Evolutionary conservation across 2,797 vertebrate species (phyloP).

Genomic region (Ptychadena robeensis): DNA sequence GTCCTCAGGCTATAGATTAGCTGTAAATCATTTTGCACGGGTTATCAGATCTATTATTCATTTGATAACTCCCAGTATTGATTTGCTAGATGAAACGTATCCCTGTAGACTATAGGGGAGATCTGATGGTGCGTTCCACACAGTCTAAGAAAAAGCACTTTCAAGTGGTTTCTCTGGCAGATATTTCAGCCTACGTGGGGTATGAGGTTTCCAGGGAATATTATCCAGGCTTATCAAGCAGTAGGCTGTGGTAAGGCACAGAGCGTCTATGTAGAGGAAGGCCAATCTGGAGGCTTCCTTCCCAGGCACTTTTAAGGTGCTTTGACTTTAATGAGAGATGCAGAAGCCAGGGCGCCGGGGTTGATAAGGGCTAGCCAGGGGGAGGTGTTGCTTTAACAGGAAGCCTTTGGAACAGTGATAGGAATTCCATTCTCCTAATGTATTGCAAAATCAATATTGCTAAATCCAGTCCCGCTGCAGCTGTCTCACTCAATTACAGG

Average conservation of each 20-base stretch:
- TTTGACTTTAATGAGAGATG: slow-evolving; percentile 9
- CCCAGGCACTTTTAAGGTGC: neutral
- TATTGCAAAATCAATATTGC: neutral
- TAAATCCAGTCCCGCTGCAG: slow-evolving; percentile 28
- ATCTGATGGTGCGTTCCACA: neutral
- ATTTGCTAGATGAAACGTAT: neutral
- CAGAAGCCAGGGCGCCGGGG: slow-evolving; percentile 42
- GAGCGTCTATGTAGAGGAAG: too few relatives aligned
- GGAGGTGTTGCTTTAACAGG: slow-evolving; percentile 59
- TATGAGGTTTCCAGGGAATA: neutral
- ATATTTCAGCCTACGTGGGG: neutral
- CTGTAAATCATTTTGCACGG: neutral
- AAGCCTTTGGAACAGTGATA: slow-evolving; percentile 68
- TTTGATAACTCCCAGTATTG: neutral
- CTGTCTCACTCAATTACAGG: slow-evolving; percentile 62
- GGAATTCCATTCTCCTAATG: slow-evolving; percentile 18
- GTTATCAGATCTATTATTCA: neutral
- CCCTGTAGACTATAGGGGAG: neutral
- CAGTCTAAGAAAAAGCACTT: neutral
- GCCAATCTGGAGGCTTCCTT: neutral
- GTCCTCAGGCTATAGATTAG: neutral
- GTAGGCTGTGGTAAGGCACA: neutral
- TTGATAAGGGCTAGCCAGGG: slow-evolving; percentile 52
- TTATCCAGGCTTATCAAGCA: neutral
- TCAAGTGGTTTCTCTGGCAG: neutral